Conservation (phyloP, 2,113 vertebrate species). For the Micronycteris hirsuta region DNA sequence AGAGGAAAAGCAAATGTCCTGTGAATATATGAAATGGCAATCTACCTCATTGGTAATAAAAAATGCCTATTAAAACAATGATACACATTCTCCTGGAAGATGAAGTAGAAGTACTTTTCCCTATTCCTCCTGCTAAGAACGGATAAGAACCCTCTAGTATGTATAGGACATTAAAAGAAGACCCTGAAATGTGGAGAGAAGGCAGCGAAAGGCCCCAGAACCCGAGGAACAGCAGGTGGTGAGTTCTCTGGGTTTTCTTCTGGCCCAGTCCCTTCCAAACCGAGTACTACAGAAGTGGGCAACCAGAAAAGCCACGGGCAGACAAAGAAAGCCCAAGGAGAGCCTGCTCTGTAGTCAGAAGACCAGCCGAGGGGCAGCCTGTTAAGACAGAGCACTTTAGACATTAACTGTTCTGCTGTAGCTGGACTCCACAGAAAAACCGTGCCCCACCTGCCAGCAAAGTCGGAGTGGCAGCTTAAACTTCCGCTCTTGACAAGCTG, state of each 20-base stretch:
- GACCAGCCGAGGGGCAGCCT: background rate
- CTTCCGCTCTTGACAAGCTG: background rate
- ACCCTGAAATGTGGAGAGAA: background rate
- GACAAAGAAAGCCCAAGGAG: background rate
- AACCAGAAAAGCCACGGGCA: background rate
- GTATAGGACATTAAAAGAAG: background rate
- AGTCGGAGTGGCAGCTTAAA: background rate
- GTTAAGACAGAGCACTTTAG: background rate
- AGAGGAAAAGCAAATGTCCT: background rate
- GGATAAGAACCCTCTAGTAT: background rate
- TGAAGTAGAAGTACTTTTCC: background rate
- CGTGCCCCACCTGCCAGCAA: background rate
- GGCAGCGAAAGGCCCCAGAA: background rate
- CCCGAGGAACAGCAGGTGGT: accelerated
- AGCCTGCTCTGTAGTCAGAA: background rate
- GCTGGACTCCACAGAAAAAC: background rate
- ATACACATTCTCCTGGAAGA: background rate
- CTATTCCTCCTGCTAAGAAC: background rate
- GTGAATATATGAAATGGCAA: background rate
- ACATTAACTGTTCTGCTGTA: too few species aligned
- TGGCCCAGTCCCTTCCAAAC: background rate
- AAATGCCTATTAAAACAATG: background rate
- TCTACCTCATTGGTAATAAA: background rate
- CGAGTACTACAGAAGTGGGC: background rate
- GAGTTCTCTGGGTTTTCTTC: background rate